phyloP scores from a whole-genome alignment of 2,888 invertebrate species.

The Cataglyphis altisquamis region DNA sequence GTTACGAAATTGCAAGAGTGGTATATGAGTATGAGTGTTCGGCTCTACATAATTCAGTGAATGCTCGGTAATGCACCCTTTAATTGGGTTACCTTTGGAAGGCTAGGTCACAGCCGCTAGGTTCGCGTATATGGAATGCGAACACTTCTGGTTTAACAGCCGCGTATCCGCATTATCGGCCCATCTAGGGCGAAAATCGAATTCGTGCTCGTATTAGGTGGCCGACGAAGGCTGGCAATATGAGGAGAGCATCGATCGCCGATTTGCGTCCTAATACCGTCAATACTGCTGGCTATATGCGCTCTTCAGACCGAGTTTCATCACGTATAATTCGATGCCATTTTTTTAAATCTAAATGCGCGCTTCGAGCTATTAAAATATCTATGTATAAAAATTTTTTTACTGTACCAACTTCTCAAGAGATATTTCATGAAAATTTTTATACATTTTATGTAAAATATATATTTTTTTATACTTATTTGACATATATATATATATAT shows the following conservation, averaged over 20 bases:
- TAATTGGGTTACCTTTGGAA: conserved; percentile 77
- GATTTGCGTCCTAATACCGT: conserved; percentile 40
- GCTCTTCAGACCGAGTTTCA: not conserved
- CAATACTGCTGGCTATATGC: not conserved
- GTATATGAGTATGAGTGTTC: conserved; percentile 51
- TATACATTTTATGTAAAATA: not conserved
- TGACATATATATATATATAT: too few species aligned
- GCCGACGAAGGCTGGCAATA: conserved; percentile 56
- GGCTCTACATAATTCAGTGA: conserved; percentile 68
- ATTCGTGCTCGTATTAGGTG: conserved; percentile 68
- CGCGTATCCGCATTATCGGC: conserved; percentile 74
- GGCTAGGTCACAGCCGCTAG: conserved; percentile 64
- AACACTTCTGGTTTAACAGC: conserved; percentile 73
- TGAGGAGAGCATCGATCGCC: conserved; percentile 50
- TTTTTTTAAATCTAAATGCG: not conserved
- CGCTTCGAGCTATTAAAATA: not conserved
- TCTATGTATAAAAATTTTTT: not conserved
- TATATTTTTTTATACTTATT: not conserved
- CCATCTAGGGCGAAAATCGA: conserved; percentile 71
- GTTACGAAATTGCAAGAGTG: conserved; percentile 21
- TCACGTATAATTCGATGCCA: not conserved
- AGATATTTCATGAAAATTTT: not conserved
- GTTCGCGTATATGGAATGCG: conserved; percentile 63
- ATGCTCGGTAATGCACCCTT: conserved; percentile 77
- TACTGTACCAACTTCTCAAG: not conserved